Percentiles rank a stretch among this genome's conserved stretches.
These are phyloP conservation scores for Phalanger gymnotis DNA, from an alignment of 2,797 vertebrate species.

Conservation along the genomic window DNA sequence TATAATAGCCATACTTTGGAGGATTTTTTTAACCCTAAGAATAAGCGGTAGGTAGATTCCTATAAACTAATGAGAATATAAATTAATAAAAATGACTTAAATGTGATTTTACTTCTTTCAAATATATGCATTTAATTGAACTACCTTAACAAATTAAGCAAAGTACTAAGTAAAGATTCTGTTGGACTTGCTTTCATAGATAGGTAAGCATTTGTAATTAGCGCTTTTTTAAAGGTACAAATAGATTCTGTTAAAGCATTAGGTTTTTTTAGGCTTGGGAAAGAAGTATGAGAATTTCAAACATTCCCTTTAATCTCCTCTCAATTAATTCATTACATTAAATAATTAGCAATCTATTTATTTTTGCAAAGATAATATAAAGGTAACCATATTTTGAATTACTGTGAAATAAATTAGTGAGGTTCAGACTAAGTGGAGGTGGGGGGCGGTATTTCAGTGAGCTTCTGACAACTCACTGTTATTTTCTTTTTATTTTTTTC, in stretches of 20 bases:
- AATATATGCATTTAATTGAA: slow-evolving; percentile 39
- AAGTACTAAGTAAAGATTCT: not conserved
- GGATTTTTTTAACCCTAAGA: not conserved
- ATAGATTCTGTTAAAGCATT: slow-evolving; percentile 11
- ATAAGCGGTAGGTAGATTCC: not conserved
- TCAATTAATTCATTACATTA: not conserved
- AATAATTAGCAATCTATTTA: not conserved
- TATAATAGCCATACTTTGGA: not conserved
- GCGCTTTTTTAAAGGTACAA: slow-evolving; percentile 14
- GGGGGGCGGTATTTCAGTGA: not conserved
- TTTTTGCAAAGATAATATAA: not conserved
- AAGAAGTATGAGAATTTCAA: not conserved
- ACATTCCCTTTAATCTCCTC: not conserved
- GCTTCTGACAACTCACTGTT: not conserved
- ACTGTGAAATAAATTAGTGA: slow-evolving; percentile 9
- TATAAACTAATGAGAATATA: slow-evolving; percentile 16
- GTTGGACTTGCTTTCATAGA: slow-evolving; percentile 22
- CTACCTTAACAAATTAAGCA: slow-evolving; percentile 36
- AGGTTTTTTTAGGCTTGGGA: not conserved
- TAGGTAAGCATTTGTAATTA: not conserved
- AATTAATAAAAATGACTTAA: not conserved
- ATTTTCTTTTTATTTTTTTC: not conserved
- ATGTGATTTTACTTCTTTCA: slow-evolving; percentile 37
- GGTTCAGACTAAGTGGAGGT: not conserved
- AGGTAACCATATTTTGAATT: slow-evolving; percentile 22